A percentile compares a stretch with the other conserved stretches of the same genome.
Evolutionary conservation across 2,113 vertebrate genomes (phyloP).

Genomic region (Phainopepla nitens): DNA sequence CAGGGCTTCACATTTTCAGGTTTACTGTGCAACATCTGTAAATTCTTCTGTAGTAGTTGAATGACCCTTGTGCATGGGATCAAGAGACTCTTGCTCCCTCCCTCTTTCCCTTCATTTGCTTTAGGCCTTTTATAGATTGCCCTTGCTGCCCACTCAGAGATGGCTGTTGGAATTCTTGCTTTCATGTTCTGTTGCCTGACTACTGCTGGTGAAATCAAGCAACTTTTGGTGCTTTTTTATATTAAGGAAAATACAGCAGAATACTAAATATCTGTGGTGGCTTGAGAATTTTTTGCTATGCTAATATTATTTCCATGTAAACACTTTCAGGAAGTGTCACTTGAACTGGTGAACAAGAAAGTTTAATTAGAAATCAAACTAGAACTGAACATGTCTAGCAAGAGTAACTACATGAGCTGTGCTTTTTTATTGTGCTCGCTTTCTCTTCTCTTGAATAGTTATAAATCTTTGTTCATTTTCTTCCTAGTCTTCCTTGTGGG

Average conservation of each 20-base stretch:
- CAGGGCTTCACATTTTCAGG: neutral
- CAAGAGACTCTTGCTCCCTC: neutral
- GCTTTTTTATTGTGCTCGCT: neutral
- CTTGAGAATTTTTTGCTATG: neutral
- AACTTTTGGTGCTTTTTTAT: neutral
- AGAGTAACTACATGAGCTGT: neutral
- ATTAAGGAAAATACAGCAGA: neutral
- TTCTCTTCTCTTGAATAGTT: neutral
- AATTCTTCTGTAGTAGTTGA: neutral
- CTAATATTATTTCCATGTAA: neutral
- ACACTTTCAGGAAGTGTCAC: neutral
- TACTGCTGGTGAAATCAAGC: neutral
- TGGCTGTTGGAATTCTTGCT: neutral
- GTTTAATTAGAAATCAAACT: constrained; percentile 7
- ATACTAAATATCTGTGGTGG: neutral
- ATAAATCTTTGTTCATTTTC: neutral
- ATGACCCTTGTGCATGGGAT: neutral
- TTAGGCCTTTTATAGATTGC: neutral
- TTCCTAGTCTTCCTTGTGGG: neutral
- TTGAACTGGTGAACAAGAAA: neutral
- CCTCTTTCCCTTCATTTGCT: neutral
- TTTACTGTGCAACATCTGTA: neutral
- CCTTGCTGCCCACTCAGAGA: neutral
- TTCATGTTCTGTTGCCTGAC: neutral
- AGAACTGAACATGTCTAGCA: neutral